Evolutionary conservation across 2,888 invertebrate species (phyloP), one percentile per base, ranked within the genome.

Genomic region (Caenorhabditis becei): DNA sequence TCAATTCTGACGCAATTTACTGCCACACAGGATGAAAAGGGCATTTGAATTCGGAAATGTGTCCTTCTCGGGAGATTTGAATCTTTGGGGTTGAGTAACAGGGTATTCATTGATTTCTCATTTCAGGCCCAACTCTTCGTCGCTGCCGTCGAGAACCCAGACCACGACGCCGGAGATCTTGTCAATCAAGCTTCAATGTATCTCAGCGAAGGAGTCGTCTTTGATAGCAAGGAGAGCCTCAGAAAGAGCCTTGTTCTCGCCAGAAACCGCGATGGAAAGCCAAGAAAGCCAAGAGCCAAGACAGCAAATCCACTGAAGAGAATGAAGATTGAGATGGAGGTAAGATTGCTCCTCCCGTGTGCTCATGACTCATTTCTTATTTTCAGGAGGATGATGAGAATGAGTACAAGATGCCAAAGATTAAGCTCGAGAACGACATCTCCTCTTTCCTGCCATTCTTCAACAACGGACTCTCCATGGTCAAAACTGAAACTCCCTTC

Each of bases 211-310:
- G 87, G 87, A 72, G 87, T 87, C n/a, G 16, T 66, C 10, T 89
- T 89, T 61, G 88, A 88, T 14, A 89, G 87, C 78, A 87, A 89
- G 20, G 90, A 90, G 61, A 84, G 87, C 20, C 82, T 90, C 26
- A 84, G 90, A 80, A 90, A 90, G 71, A 87, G 88, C 51, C 82
- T 90, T 20, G 87, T 88, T 3, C 83, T 87, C n/a, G 90, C 90
- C 26, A 77, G 90, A 54, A 81, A 79, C 18, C 75, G 83, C 28
- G 85, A 82, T 14, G 85, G 85, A 24, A 87, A 87, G 44, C 87
- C 87, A n/a, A 83, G 79, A 23, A 87, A 87, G 72, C 85, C 79
- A 18, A 80, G 84, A 53, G 78, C 47, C 44, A 71, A 80, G 20
- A 72, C 70, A 0, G 47, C 74, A 0, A 80, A 77, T 44, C 78